Percentiles rank a stretch among this genome's conserved stretches.
Conservation (phyloP, 1,140 invertebrate species). For the Artemia franciscana region DNA sequence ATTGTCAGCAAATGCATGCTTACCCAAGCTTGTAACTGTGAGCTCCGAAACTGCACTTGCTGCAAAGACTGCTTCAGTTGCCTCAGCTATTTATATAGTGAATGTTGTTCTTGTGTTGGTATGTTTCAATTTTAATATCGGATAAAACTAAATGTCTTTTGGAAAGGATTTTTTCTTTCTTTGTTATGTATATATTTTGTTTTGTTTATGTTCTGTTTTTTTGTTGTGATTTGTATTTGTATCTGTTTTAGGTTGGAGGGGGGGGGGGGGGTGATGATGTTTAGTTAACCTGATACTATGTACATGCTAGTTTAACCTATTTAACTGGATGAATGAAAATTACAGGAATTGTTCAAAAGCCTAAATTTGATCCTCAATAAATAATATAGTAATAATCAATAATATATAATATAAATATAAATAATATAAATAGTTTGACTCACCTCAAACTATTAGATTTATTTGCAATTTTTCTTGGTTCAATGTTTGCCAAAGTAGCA, state of each 20-base stretch:
- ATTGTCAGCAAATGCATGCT: conserved; percentile 88
- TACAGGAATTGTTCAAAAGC: too few relatives aligned
- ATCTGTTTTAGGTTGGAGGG: not conserved
- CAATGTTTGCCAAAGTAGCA: too few relatives aligned
- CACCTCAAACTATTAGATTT: too few relatives aligned
- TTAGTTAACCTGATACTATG: not conserved
- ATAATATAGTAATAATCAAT: too few relatives aligned
- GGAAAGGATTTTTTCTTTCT: not conserved
- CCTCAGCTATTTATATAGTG: conserved; percentile 59
- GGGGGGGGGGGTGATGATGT: not conserved
- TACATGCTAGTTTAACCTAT: too few relatives aligned
- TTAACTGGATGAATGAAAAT: too few relatives aligned
- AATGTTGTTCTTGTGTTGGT: conserved; percentile 90
- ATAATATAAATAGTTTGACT: too few relatives aligned
- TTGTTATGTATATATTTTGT: conserved; percentile 6
- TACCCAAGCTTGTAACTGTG: conserved; percentile 83
- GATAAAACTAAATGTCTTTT: not conserved
- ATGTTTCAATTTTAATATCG: conserved; percentile 15
- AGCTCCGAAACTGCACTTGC: conserved; percentile 62
- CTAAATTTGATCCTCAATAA: too few relatives aligned
- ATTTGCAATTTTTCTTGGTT: too few relatives aligned
- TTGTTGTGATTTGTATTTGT: not conserved
- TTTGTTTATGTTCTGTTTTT: not conserved
- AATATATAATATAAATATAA: too few relatives aligned
- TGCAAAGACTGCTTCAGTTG: conserved; percentile 79